phyloP scores from a whole-genome alignment of 2,888 invertebrate species.

The Chloroclystis v-ata region DNA sequence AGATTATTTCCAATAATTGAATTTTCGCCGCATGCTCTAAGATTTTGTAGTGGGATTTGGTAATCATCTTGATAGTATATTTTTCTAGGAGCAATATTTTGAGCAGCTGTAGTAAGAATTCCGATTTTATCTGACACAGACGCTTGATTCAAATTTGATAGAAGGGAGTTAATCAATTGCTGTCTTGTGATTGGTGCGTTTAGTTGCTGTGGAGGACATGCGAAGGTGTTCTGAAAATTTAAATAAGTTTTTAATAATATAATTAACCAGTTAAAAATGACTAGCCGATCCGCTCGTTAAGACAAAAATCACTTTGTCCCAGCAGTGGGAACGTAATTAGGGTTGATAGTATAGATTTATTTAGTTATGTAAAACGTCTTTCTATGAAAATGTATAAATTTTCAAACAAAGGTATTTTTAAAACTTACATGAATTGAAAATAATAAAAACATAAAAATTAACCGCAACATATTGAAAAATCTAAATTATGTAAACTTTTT shows the following conservation, averaged over 20 bases:
- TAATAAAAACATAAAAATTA: slow-evolving; percentile 10
- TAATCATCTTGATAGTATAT: slow-evolving; percentile 38
- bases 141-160: slow-evolving; percentile 12
- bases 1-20: too few relatives aligned
- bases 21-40: slow-evolving; percentile 27
- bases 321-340: too few relatives aligned
- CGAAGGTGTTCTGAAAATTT: slow-evolving; percentile 16
- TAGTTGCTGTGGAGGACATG: not conserved
- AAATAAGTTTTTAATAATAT: not conserved
- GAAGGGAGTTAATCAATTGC: slow-evolving; percentile 13
- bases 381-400: too few relatives aligned
- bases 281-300: too few relatives aligned
- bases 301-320: too few relatives aligned
- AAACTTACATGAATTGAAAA: slow-evolving; percentile 23
- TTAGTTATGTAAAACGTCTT: too few relatives aligned
- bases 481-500: not conserved
- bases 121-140: slow-evolving; percentile 34
- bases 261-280: too few relatives aligned
- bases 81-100: slow-evolving; percentile 32
- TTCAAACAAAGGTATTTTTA: not conserved
- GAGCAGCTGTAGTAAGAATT: slow-evolving; percentile 32
- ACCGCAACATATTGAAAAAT: slow-evolving; percentile 9
- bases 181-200: slow-evolving; percentile 7
- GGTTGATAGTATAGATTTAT: too few relatives aligned
- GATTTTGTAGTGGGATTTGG: slow-evolving; percentile 41